phyloP scores from a whole-genome alignment of 2,888 invertebrate genomes.

The Idaea dimidiata region DNA sequence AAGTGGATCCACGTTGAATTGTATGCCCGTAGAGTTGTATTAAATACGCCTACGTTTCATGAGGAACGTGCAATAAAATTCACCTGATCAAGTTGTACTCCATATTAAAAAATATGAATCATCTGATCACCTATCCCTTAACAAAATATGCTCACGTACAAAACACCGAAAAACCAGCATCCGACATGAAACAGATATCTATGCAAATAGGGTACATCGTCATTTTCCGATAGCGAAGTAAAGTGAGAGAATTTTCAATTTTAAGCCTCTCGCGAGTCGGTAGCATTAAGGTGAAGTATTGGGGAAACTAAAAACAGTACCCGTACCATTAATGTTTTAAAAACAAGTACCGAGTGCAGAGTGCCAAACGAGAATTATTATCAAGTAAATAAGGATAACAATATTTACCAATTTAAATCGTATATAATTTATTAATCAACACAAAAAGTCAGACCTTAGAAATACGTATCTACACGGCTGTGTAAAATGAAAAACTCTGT shows the following conservation, averaged over 20 bases:
- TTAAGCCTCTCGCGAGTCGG: conserved; percentile 62
- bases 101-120: not conserved
- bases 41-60: not conserved
- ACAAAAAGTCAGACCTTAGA: too few species aligned
- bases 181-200: conserved; percentile 9
- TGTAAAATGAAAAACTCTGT: too few species aligned
- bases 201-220: conserved; percentile 29
- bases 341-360: too few species aligned
- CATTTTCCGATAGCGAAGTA: conserved; percentile 53
- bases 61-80: not conserved
- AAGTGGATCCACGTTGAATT: not conserved
- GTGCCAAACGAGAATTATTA: too few species aligned
- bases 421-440: too few species aligned
- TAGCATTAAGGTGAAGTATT: conserved; percentile 51
- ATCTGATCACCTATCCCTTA: not conserved
- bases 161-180: conserved; percentile 14
- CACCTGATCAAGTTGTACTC: not conserved
- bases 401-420: too few species aligned
- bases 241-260: conserved; percentile 76
- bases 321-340: too few species aligned
- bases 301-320: too few species aligned
- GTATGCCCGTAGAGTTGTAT: not conserved
- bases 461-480: too few species aligned
- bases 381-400: too few species aligned
- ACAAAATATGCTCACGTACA: not conserved